Evolutionary conservation across 1,140 invertebrate species (phyloP), one percentile per base, ranked within the genome.

Genomic region (Camponotus floridanus): DNA sequence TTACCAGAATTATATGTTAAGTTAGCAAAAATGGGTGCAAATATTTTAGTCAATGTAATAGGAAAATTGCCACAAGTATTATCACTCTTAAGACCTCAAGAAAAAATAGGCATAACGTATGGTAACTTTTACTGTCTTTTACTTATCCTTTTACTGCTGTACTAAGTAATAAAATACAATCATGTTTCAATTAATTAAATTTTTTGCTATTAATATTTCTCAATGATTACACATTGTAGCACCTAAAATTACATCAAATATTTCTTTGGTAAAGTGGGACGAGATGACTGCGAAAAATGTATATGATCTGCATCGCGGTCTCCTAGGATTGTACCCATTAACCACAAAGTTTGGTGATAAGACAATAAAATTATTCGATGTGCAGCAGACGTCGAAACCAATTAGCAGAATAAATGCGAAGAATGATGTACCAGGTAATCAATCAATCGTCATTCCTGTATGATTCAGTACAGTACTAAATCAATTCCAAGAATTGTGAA

Each of bases 11-110:
- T 99, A 67, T 95, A 96, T 88, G 86, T 95, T 8, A 95, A 95
- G 83, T 92, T 99, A 86, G 96, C 97, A 1, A 93, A 95, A 48
- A 91, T 97, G 88, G 98, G 98, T 57, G 97, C 97, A 8, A 90
- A 97, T 84, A 95, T 97, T 92, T 93, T 98, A 61, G 92, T 97
- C 18, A 94, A 97, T 86, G 96, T 96, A 83, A 87, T 98, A 2
- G 91, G 94, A 90, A 93, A 96, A 88, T 94, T 98, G 73, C 96
- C 96, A 9, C 70, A 95, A 13, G 95, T 95, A 91, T 94, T 98
- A 68, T 70, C 94, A 18, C 95, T 95, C 80, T 96, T 96, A 31
- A 94, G 92, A 84, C 95, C 95, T 42, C 98, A 98, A 94, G 94
- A 96, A 67, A 91, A 95, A 80, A 89, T 94, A 74, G 94, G 95